Evolutionary conservation across 64 coral and sea anemone species (phyloP).

Genomic region (Pachyseris speciosa): DNA sequence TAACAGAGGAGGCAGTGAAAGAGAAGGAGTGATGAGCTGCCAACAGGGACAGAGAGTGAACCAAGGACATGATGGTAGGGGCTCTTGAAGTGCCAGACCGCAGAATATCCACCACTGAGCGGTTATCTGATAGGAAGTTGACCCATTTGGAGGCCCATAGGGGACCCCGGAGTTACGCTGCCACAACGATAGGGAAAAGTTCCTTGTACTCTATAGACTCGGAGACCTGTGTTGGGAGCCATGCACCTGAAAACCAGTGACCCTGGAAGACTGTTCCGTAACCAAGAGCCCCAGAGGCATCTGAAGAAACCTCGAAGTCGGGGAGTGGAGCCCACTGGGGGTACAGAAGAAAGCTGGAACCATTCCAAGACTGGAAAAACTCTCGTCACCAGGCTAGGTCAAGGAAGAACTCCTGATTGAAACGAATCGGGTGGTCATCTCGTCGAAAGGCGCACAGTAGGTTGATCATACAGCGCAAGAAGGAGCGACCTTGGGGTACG

Average conservation of each 20-base stretch:
- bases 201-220: slow-evolving; percentile 41
- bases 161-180: slow-evolving; percentile 16
- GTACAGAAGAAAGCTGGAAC: slow-evolving; percentile 31
- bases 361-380: slow-evolving; percentile 37
- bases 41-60: no score
- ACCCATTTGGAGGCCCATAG: not conserved
- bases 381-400: not conserved
- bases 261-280: not conserved
- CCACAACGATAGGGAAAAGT: slow-evolving; percentile 21
- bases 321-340: not conserved
- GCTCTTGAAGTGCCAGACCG: not conserved
- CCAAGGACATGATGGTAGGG: slow-evolving; percentile 13
- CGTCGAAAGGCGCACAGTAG: no score
- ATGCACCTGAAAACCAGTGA: slow-evolving; percentile 23
- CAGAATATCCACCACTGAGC: slow-evolving; percentile 25
- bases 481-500: no score
- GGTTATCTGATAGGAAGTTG: no score
- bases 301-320: slow-evolving; percentile 41
- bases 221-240: slow-evolving; percentile 4
- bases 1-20: slow-evolving; percentile 1
- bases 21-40: slow-evolving; percentile 5
- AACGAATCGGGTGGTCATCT: no score
- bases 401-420: not conserved
- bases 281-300: slow-evolving; percentile 33
- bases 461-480: no score